Percentiles rank a stretch among this genome's conserved stretches.
phyloP scores from a whole-genome alignment of 2,113 vertebrate genomes.

The Rhynchomys soricoides region DNA sequence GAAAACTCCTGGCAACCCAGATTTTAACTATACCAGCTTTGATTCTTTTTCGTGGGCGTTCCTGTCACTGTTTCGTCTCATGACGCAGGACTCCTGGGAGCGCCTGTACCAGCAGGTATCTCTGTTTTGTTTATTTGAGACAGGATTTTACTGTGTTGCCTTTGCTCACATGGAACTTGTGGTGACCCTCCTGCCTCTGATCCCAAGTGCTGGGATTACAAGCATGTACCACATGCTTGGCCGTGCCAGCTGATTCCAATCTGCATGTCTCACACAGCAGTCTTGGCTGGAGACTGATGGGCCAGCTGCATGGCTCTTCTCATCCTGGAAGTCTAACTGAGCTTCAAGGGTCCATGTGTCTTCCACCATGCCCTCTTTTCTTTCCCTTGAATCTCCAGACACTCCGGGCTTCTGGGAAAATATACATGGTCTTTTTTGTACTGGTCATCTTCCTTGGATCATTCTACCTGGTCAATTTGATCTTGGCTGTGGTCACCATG shows the following conservation, averaged over 20 bases:
- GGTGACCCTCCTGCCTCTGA: background rate
- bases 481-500: constrained; percentile 98
- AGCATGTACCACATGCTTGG: background rate
- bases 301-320: background rate
- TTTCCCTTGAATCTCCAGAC: constrained; percentile 87
- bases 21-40: constrained; percentile 96
- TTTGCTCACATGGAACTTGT: background rate
- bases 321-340: background rate
- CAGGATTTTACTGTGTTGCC: background rate
- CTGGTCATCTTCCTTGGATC: constrained; percentile 99
- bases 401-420: constrained; percentile 95
- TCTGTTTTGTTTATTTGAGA: background rate
- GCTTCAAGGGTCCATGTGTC: background rate
- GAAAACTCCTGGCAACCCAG: constrained; percentile 91
- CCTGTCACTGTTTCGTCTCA: constrained; percentile 95
- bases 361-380: background rate
- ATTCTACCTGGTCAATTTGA: constrained; percentile 98
- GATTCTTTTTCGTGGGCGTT: constrained; percentile 97
- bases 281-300: background rate
- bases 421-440: constrained; percentile 97
- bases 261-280: background rate
- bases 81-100: constrained; percentile 98
- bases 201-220: background rate
- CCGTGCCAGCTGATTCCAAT: too few relatives aligned
- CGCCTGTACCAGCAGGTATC: constrained; percentile 97